A percentile compares a stretch with the other conserved stretches of the same genome.
These are phyloP conservation scores for Dissostichus mawsoni DNA, from an alignment of 2,113 vertebrate genomes.

Conservation along the genomic window DNA sequence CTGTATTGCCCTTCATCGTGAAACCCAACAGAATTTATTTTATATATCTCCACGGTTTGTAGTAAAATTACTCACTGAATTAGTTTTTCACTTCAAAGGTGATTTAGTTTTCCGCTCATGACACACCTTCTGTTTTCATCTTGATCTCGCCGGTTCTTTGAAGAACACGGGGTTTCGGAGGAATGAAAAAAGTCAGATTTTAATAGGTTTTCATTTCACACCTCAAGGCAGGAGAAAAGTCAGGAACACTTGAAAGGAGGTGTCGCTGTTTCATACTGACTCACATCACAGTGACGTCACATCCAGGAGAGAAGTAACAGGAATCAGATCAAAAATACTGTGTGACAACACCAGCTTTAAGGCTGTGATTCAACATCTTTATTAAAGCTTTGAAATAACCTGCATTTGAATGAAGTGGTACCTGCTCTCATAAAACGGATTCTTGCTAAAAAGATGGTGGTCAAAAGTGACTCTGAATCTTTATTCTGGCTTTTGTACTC, in stretches of 20 bases:
- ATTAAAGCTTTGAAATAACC: neutral
- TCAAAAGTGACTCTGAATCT: neutral
- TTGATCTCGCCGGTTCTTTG: neutral
- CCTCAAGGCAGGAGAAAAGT: neutral
- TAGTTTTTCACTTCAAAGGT: neutral
- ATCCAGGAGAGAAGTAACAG: neutral
- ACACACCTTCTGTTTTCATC: neutral
- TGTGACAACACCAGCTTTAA: neutral
- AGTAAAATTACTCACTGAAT: neutral
- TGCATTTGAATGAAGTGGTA: constrained; percentile 10
- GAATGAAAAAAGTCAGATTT: neutral
- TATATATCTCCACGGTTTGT: neutral
- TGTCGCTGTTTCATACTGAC: neutral
- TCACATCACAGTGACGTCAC: constrained; percentile 2
- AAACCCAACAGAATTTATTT: neutral
- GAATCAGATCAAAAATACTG: neutral
- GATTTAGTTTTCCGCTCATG: neutral
- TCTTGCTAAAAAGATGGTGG: neutral
- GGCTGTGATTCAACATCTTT: neutral
- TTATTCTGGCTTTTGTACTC: neutral
- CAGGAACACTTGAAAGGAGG: neutral
- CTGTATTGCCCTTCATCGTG: neutral
- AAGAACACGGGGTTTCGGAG: too few species aligned
- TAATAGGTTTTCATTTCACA: constrained; percentile 15
- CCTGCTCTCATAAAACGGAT: constrained; percentile 12